Percentiles rank a stretch among this genome's conserved stretches.
Evolutionary conservation across 2,113 vertebrate species (phyloP).

Genomic region (Pseudopipra pipra): DNA sequence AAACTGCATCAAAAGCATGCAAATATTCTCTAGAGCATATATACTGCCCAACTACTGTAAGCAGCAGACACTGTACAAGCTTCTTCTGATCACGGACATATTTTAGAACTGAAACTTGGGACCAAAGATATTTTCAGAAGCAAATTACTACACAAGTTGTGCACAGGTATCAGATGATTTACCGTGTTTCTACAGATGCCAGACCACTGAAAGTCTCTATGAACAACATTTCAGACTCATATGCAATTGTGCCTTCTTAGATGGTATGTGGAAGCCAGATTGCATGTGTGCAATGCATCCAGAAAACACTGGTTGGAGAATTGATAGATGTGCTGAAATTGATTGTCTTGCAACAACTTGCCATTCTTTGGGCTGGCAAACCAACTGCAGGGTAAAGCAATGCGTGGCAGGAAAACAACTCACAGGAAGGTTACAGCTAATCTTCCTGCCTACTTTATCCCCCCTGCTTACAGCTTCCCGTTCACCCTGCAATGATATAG

Average conservation of each 20-base stretch:
- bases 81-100: not conserved
- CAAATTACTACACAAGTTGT: not conserved
- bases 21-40: not conserved
- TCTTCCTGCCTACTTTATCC: not conserved
- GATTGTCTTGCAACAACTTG: not conserved
- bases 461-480: not conserved
- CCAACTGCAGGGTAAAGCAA: not conserved
- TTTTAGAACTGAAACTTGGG: not conserved
- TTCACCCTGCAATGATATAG: not conserved
- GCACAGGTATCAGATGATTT: not conserved
- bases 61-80: not conserved
- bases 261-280: rapidly evolving
- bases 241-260: not conserved
- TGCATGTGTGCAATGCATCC: rapidly evolving
- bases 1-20: not conserved
- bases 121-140: not conserved
- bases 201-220: not conserved
- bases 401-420: not conserved
- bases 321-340: not conserved
- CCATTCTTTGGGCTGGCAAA: not conserved
- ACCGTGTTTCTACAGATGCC: not conserved
- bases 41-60: rapidly evolving
- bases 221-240: not conserved
- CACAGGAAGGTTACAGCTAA: not conserved
- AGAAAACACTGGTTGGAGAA: not conserved